These are phyloP conservation scores for Triplophysa yarkandensis DNA, from an alignment of 2,797 vertebrate species.

Conservation along the genomic window DNA sequence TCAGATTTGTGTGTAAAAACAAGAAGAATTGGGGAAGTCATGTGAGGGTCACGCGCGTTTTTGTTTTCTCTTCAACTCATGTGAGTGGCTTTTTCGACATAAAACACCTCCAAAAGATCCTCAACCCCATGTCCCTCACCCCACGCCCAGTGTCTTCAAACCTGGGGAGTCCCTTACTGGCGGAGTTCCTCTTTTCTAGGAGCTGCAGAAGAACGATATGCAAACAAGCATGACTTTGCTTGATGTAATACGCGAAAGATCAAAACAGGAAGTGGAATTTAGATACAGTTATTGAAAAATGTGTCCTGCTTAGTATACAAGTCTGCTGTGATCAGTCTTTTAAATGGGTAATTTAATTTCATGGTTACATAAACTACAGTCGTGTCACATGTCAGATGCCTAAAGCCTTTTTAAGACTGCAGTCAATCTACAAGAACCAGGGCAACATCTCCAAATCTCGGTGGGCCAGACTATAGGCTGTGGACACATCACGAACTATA, in stretches of 20 bases:
- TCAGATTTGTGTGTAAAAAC: constrained; percentile 41
- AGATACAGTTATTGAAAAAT: background rate
- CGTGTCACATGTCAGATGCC: too few species aligned
- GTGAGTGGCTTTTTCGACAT: constrained; percentile 63
- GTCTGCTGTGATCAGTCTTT: too few species aligned
- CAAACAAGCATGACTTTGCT: constrained; percentile 53
- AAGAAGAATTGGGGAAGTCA: constrained; percentile 62
- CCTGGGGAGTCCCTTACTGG: constrained; percentile 46
- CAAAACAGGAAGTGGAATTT: constrained; percentile 14
- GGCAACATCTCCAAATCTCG: background rate
- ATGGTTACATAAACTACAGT: too few species aligned
- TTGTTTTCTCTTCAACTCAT: constrained; percentile 68
- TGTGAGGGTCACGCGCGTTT: constrained; percentile 72
- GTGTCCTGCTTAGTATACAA: too few species aligned
- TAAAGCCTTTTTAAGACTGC: too few species aligned
- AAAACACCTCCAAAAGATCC: constrained; percentile 65
- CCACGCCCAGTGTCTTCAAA: constrained; percentile 20
- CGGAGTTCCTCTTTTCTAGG: constrained; percentile 46
- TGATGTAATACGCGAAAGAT: background rate
- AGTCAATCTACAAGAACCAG: background rate
- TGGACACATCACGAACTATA: constrained; percentile 17
- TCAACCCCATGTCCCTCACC: constrained; percentile 8
- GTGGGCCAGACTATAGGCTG: background rate
- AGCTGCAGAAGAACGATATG: constrained; percentile 29
- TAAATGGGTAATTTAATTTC: too few species aligned